Base-by-base conservation (phyloP, 2,888 invertebrate genomes). In the Leptinotarsa rubiginosa region DNA sequence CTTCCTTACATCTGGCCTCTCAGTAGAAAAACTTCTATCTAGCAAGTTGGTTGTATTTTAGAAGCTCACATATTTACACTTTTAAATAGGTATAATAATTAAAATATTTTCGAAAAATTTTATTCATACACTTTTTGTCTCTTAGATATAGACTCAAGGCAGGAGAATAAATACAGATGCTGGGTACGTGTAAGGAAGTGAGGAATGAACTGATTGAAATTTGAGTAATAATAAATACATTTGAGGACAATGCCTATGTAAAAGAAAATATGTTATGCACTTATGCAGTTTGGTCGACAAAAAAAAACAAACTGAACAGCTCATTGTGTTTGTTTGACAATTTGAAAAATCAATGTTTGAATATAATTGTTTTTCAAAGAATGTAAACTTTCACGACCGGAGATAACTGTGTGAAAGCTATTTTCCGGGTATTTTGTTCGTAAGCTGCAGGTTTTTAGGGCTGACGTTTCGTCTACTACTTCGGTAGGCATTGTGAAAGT, bases 141-240 rank as follows among this genome's bases (percentile, higher is more conserved):
- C 65, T 54, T 56, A 56, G 74, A 76, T 74, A 71, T 73, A 67
- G 72, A 68, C 74, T 77, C 50, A 72, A 79, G 79, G 79, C 79
- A 66, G 65, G 66, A 69, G 77, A 68, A 74, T 79, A 75, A 74
- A 79, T 79, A 79, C 70, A 77, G 73, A 73, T 75, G 77, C 77
- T 76, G 73, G 72, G 75, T 75, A 75, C 74, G 79, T 78, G 75
- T 73, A 71, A 71, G 41, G 70, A 75, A 75, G 73, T 74, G 69
- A 65, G 41, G 41, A 74, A 72, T 75, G 52, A 76, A 72, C 74
- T 72, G 77, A 77, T 74, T 70, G 72, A 4, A 41, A 22, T 56
- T 67, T 49, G 22, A 15, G 4, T 62, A 41, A n/a, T n/a, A 10
- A 41, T 41, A 50, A 50, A 16, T 50, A 13, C 1, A 50, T 16